Evolutionary conservation across 2,888 invertebrate species (phyloP).

Genomic region (Drosophila buzzatii): DNA sequence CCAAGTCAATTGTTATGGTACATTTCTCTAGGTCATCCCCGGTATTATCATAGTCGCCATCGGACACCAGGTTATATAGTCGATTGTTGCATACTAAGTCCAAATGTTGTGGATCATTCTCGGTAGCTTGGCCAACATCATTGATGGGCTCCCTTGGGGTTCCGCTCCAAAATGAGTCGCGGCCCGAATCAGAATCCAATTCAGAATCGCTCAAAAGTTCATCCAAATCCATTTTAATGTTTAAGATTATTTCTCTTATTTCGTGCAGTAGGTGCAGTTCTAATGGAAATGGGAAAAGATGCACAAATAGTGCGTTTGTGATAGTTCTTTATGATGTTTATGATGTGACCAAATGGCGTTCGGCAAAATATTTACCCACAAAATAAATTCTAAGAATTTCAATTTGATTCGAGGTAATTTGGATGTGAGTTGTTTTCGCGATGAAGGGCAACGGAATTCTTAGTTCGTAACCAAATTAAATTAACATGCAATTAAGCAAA

Average conservation of each 20-base stretch:
- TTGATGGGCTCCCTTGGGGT: neutral
- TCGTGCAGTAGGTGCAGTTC: neutral
- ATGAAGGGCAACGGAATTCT: neutral
- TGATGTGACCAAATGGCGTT: neutral
- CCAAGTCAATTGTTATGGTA: neutral
- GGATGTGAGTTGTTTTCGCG: neutral
- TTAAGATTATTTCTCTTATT: neutral
- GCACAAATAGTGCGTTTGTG: slow-evolving; percentile 12
- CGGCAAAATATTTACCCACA: slow-evolving; percentile 19
- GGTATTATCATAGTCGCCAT: neutral
- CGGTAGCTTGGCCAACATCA: too few species aligned
- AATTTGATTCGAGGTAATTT: neutral
- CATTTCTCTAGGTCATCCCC: neutral
- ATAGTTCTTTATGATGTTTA: neutral
- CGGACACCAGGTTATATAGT: slow-evolving; percentile 1
- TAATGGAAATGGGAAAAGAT: slow-evolving; percentile 16
- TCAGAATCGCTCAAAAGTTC: neutral
- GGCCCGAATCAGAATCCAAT: slow-evolving; percentile 1
- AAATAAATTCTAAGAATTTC: slow-evolving; percentile 5
- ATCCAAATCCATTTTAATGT: slow-evolving; percentile 6
- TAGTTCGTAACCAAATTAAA: neutral
- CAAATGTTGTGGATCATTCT: neutral
- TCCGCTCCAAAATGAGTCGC: slow-evolving; percentile 2
- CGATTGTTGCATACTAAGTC: neutral
- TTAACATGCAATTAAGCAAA: slow-evolving; percentile 5